Base-by-base conservation (phyloP, 2,113 vertebrate species). In the Eclectus roratus region DNA sequence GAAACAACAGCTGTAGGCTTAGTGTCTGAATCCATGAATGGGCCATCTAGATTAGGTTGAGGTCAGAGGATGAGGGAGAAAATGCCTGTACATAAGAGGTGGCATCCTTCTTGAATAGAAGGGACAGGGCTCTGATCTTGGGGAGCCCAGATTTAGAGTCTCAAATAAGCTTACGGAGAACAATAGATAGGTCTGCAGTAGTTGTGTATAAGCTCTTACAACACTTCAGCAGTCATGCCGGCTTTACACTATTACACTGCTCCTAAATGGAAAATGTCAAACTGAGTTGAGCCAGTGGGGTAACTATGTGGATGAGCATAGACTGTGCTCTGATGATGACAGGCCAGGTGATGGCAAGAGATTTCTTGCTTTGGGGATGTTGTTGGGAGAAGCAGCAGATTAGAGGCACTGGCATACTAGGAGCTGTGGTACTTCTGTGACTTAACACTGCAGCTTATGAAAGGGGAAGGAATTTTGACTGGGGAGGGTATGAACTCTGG, bases 111-210 rank as follows among this genome's bases (percentile, higher is more conserved):
- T 66, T 83, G 28, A 61, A 35, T 15, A 60, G 66, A 11, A 65
- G 28, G 2, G 7, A 6, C 65, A 49, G 24, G 2, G 9, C 65
- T 94, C 76, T 82, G n/a, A 29, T 79, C 17, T 85, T 0, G 0
- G 27, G 29, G 10, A 93, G n/a, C 24, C 10, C 18, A 17, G 13
- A 46, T 80, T 58, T n/a, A 76, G 43, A 49, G 53, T 88, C 33
- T 72, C 43, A 58, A 52, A 15, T 27, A 65, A 74, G 9, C 12
- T 78, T 27, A 33, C 4, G 53, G 53, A 70, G 53, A 66, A 20
- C 37, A 58, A 7, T 28, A 37, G 28, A 37, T 33, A 66, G 19
- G 7, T 80, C 86, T 89, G 56, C 27, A 49, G 31, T 19, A 52
- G 37, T 31, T 41, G 14, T 24, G 3, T 46, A 5, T 68, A 85